Evolutionary conservation across 2,797 vertebrate genomes (phyloP).

Genomic region (Gallirallus australis): DNA sequence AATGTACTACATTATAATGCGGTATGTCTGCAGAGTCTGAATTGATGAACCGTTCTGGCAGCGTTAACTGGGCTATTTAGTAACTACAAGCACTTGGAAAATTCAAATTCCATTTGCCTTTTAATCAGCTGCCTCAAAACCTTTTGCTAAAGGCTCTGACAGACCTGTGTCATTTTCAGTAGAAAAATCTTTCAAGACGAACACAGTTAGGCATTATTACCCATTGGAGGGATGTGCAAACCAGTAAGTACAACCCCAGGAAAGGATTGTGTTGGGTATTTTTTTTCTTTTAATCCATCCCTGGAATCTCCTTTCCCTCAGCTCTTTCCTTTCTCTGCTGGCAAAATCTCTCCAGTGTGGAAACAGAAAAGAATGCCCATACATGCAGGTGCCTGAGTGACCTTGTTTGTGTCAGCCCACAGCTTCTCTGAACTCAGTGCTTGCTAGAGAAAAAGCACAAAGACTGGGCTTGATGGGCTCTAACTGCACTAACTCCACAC

Average conservation of each 20-base stretch:
- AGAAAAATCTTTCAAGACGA: background rate
- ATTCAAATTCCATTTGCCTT: background rate
- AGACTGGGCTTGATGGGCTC: background rate
- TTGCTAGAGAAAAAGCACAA: rapidly evolving
- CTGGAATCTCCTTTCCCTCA: background rate
- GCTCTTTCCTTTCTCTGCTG: background rate
- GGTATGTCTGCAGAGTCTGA: background rate
- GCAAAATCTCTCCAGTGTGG: background rate
- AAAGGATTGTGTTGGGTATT: background rate
- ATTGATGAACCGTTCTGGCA: background rate
- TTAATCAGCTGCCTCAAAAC: background rate
- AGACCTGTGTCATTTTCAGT: background rate
- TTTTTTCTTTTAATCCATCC: background rate
- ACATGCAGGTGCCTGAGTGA: background rate
- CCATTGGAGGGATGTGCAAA: background rate
- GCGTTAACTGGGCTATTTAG: rapidly evolving
- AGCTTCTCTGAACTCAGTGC: background rate
- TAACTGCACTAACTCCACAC: background rate
- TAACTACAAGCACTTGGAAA: background rate
- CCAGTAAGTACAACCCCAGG: background rate
- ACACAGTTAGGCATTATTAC: background rate
- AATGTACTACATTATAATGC: background rate
- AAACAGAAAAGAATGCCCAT: background rate
- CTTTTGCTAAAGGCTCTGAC: background rate
- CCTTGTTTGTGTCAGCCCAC: background rate